Conservation (phyloP, 2,113 vertebrate genomes). For the Rana temporaria region DNA sequence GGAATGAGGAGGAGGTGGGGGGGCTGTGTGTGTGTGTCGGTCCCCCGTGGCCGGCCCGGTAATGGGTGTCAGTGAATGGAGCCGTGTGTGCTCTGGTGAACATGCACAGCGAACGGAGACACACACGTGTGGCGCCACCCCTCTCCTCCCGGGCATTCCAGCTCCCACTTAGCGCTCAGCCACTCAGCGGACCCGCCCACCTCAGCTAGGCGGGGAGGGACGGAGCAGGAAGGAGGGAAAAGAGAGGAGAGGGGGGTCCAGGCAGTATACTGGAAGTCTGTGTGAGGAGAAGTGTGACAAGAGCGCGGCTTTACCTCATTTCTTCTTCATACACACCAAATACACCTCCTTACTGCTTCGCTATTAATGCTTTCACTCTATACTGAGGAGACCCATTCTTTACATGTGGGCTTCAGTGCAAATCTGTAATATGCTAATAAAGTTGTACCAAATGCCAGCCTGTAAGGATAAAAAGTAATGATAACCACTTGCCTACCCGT, state of each 20-base stretch:
- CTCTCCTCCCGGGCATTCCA: conserved; percentile 57
- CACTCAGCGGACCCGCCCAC: conserved; percentile 42
- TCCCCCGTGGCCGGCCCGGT: conserved; percentile 28
- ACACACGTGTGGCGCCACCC: conserved; percentile 53
- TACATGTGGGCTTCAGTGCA: too few relatives aligned
- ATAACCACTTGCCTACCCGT: too few relatives aligned
- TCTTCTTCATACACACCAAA: too few relatives aligned
- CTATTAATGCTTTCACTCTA: too few relatives aligned
- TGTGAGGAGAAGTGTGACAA: too few relatives aligned
- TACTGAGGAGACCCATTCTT: too few relatives aligned
- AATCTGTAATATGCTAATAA: too few relatives aligned
- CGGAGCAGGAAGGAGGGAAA: conserved; percentile 45
- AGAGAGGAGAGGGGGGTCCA: not conserved
- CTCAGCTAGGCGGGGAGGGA: conserved; percentile 34
- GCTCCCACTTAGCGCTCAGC: conserved; percentile 52
- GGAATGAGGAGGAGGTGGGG: not conserved
- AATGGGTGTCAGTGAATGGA: conserved; percentile 30
- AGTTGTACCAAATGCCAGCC: too few relatives aligned
- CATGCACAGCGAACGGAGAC: conserved; percentile 27
- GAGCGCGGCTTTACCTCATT: too few relatives aligned
- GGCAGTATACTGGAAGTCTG: not conserved
- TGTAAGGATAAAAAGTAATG: too few relatives aligned
- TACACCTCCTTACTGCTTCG: too few relatives aligned
- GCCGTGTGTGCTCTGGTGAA: conserved; percentile 24
- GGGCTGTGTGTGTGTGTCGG: not conserved